Conservation (phyloP, 2,113 vertebrate genomes). For the Coreoperca whiteheadi region DNA sequence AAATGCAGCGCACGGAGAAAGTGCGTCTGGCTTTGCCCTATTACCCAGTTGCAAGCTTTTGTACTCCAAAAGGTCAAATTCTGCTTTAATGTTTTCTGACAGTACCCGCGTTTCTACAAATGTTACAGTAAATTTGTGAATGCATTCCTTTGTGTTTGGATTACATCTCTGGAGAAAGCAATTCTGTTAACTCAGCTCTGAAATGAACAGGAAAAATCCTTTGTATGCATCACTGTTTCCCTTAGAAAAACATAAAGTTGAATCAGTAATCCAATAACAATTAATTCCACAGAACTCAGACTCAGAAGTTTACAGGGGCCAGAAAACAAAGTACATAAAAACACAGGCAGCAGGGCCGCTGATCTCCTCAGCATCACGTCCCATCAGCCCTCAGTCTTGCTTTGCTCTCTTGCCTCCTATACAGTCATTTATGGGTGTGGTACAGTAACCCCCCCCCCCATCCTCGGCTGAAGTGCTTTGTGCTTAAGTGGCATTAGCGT, state of each 20-base stretch:
- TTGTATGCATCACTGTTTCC: background rate
- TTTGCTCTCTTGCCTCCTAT: background rate
- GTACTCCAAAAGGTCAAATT: background rate
- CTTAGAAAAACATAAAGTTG: background rate
- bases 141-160: background rate
- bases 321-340: background rate
- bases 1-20: background rate
- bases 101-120: background rate
- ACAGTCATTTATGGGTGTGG: constrained; percentile 28
- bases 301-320: background rate
- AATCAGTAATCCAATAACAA: background rate
- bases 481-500: constrained; percentile 75
- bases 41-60: background rate
- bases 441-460: constrained; percentile 37
- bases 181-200: background rate
- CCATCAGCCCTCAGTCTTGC: constrained; percentile 10
- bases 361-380: constrained; percentile 24
- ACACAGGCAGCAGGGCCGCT: background rate
- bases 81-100: background rate
- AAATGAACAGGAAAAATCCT: background rate
- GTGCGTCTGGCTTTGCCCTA: background rate
- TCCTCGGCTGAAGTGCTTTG: constrained; percentile 61
- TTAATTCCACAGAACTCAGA: background rate
- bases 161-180: background rate
- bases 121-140: background rate